Evolutionary conservation across 2,797 vertebrate genomes (phyloP).

Genomic region (Coendou prehensilis): DNA sequence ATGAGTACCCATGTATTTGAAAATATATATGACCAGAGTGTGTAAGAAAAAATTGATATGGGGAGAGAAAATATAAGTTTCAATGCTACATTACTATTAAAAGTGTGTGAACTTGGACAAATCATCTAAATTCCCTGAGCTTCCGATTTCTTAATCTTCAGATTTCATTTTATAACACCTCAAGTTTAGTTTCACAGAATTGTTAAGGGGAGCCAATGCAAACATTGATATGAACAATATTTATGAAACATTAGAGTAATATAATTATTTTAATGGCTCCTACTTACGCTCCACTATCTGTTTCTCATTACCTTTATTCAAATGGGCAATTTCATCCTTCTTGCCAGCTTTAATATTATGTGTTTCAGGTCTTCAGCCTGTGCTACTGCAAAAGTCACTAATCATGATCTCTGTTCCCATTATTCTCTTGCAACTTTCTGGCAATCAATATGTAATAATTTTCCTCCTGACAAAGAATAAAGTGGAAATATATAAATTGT

Average conservation of each 20-base stretch:
- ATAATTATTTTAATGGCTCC: background rate
- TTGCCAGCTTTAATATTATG: background rate
- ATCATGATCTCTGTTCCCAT: background rate
- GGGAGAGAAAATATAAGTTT: background rate
- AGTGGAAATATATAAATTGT: constrained; percentile 38
- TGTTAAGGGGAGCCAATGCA: background rate
- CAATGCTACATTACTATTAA: background rate
- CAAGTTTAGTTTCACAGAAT: background rate
- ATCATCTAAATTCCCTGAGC: background rate
- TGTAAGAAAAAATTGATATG: background rate
- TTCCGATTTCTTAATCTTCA: background rate
- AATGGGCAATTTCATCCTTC: background rate
- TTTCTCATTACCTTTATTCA: background rate
- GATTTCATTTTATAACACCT: background rate
- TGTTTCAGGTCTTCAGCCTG: constrained; percentile 30
- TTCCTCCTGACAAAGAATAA: background rate
- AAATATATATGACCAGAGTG: background rate
- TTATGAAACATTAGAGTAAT: constrained; percentile 43
- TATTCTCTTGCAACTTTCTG: constrained; percentile 25
- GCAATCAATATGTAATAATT: constrained; percentile 59
- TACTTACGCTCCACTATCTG: constrained; percentile 35
- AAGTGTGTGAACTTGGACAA: constrained; percentile 23
- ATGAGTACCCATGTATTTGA: background rate
- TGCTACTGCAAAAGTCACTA: constrained; percentile 15
- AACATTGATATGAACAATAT: background rate